Percentiles rank a stretch among this genome's conserved stretches.
These are phyloP conservation scores for Holcopasites calliopsidis DNA, from an alignment of 1,140 invertebrate genomes.

Conservation along the genomic window DNA sequence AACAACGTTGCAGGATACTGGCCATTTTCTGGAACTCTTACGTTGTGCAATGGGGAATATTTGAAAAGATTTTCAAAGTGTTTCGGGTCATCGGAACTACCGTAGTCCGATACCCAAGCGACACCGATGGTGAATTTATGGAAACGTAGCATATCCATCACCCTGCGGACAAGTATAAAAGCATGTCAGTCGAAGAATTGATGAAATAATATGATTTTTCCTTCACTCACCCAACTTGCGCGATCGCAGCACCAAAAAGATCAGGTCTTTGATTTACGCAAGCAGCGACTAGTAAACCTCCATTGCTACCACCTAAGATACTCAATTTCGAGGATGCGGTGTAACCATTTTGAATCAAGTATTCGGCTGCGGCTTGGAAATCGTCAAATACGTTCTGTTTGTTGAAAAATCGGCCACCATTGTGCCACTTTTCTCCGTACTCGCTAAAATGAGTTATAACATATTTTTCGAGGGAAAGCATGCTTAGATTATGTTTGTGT, in stretches of 20 bases:
- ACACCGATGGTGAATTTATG: conserved; percentile 99
- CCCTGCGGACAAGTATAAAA: conserved; percentile 82
- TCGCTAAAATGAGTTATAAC: conserved; percentile 83
- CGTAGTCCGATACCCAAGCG: conserved; percentile 98
- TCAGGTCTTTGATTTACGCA: conserved; percentile 97
- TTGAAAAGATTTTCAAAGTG: conserved; percentile 94
- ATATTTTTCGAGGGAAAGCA: background rate
- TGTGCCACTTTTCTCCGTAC: conserved; percentile 98
- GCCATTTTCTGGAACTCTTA: conserved; percentile 83
- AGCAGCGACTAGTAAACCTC: conserved; percentile 95
- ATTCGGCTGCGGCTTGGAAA: conserved; percentile 95
- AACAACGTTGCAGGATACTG: conserved; percentile 96
- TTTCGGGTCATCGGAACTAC: conserved; percentile 92
- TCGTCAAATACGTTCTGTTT: conserved; percentile 99
- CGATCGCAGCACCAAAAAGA: conserved; percentile 94
- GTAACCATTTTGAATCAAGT: conserved; percentile 91
- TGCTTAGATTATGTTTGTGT: background rate
- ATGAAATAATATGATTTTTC: background rate
- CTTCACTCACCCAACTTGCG: conserved; percentile 91
- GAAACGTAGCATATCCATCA: conserved; percentile 98
- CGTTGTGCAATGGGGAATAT: conserved; percentile 98
- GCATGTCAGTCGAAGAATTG: background rate
- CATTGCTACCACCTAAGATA: conserved; percentile 98
- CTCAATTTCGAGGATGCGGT: conserved; percentile 88
- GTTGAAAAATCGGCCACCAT: conserved; percentile 92